Conservation (phyloP, 1,140 invertebrate species). For the Mesaphorura yosii region DNA sequence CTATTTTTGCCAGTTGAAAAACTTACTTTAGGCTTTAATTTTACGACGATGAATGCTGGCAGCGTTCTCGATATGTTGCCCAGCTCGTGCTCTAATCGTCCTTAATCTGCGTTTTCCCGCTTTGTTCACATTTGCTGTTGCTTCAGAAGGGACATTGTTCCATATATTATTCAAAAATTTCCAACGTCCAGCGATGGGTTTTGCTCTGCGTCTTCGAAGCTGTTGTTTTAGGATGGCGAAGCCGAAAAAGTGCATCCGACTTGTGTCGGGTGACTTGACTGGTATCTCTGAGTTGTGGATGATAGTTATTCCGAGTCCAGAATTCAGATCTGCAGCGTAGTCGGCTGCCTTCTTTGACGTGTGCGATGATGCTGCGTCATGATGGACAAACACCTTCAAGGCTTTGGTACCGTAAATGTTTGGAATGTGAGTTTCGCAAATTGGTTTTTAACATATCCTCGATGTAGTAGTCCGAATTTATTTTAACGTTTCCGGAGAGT, state of each 20-base stretch:
- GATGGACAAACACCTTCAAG: not conserved
- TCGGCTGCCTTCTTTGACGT: not conserved
- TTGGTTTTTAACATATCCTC: not conserved
- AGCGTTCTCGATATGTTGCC: not conserved
- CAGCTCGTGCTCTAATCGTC: not conserved
- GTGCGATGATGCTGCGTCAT: not conserved
- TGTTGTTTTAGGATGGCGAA: slow-evolving; percentile 1
- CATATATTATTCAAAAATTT: not conserved
- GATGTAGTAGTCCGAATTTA: not conserved
- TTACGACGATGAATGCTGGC: too few relatives aligned
- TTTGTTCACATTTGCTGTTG: not conserved
- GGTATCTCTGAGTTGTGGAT: not conserved
- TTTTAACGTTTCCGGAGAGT: slow-evolving; percentile 1
- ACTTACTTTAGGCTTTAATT: too few relatives aligned
- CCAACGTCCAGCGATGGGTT: not conserved
- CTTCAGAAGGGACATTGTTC: not conserved
- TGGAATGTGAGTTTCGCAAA: not conserved
- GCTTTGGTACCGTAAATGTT: not conserved
- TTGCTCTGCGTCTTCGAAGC: not conserved
- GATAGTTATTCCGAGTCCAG: not conserved
- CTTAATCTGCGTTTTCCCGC: not conserved
- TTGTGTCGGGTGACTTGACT: not conserved
- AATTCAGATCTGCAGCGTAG: not conserved
- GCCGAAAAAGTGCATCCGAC: slow-evolving; percentile 3
- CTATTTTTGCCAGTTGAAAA: too few relatives aligned